Evolutionary conservation across 2,888 invertebrate species (phyloP).

Genomic region (Chrysolina oricalcia): DNA sequence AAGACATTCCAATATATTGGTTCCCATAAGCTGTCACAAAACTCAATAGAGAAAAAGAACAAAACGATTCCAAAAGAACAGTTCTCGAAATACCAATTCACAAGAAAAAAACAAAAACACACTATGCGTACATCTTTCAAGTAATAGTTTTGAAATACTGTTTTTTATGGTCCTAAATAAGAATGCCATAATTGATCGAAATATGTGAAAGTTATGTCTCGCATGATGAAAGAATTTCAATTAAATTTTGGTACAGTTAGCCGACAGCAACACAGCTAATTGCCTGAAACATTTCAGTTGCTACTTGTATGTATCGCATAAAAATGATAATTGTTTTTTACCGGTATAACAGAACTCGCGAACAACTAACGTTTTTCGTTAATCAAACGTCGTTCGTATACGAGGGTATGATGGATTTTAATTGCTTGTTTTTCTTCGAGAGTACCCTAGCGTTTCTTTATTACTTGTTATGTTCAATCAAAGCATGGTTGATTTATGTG

Average conservation of each 20-base stretch:
- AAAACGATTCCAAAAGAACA: too few relatives aligned
- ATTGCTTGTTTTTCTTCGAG: not conserved
- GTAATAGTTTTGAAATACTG: too few relatives aligned
- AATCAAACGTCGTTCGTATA: not conserved
- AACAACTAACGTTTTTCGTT: not conserved
- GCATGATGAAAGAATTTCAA: slow-evolving; percentile 1
- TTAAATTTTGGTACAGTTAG: slow-evolving; percentile 17
- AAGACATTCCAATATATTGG: too few relatives aligned
- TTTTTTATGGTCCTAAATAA: not conserved
- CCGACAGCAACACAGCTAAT: slow-evolving; percentile 12
- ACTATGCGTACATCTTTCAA: too few relatives aligned
- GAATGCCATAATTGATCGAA: not conserved
- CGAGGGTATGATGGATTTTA: not conserved
- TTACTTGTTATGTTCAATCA: too few relatives aligned
- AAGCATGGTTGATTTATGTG: too few relatives aligned
- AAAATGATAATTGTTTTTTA: slow-evolving; percentile 17
- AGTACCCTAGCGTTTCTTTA: too few relatives aligned
- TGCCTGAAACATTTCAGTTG: slow-evolving; percentile 6
- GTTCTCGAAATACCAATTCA: too few relatives aligned
- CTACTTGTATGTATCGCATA: not conserved
- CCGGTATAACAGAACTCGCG: slow-evolving; percentile 18
- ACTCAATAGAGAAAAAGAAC: too few relatives aligned
- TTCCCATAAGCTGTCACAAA: too few relatives aligned
- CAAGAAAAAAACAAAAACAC: too few relatives aligned
- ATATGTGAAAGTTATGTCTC: not conserved